Conservation (phyloP, 2,113 vertebrate genomes). For the Oryzias woworae region DNA sequence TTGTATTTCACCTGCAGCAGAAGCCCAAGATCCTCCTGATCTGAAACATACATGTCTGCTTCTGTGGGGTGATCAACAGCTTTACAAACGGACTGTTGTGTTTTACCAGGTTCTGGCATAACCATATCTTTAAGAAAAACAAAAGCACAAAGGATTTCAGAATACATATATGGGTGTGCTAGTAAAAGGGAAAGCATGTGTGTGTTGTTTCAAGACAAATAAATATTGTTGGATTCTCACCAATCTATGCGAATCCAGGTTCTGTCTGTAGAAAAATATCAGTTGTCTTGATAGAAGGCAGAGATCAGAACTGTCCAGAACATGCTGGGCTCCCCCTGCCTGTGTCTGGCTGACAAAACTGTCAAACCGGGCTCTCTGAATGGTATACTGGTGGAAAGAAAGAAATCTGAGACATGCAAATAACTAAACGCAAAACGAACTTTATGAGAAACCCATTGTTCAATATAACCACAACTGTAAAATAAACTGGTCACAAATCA, state of each 20-base stretch:
- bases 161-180: background rate
- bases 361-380: conserved; percentile 91
- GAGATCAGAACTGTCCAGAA: conserved; percentile 78
- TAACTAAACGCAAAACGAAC: background rate
- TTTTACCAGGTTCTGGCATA: conserved; percentile 94
- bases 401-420: conserved; percentile 18
- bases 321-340: conserved; percentile 71
- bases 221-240: conserved; percentile 72
- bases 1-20: conserved; percentile 88
- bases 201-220: background rate
- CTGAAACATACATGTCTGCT: conserved; percentile 91
- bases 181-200: background rate
- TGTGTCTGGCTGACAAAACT: conserved; percentile 78
- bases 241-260: conserved; percentile 90
- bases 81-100: conserved; percentile 88
- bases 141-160: conserved; percentile 22
- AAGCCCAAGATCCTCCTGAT: conserved; percentile 94
- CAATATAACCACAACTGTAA: background rate
- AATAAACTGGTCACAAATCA: too few relatives aligned
- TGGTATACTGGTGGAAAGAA: conserved; percentile 78
- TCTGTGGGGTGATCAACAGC: conserved; percentile 86
- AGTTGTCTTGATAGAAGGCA: conserved; percentile 88
- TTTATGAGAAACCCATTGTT: background rate
- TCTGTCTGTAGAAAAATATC: conserved; percentile 95
- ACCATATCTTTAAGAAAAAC: conserved; percentile 84